A percentile compares a stretch with the other conserved stretches of the same genome.
Conservation (phyloP, 2,888 invertebrate species). For the Athripsodes cinereus region DNA sequence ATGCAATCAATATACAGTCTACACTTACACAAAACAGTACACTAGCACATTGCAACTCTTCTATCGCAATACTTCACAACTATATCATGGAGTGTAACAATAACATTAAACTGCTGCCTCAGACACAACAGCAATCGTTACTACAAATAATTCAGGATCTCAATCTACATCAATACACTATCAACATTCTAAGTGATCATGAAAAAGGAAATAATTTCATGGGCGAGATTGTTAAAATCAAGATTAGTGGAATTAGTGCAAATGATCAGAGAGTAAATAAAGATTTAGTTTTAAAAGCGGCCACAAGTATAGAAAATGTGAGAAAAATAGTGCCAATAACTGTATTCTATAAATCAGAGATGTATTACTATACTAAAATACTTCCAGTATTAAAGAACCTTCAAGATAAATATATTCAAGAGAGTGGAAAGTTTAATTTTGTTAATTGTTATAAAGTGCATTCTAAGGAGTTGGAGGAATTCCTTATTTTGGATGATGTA, state of each 20-base stretch:
- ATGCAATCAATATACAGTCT: too few relatives aligned
- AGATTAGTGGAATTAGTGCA: conserved; percentile 8
- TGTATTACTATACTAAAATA: conserved; percentile 7
- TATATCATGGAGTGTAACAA: background rate
- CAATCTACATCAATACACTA: background rate
- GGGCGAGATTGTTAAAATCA: conserved; percentile 9
- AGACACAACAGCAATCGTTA: background rate
- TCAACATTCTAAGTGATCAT: background rate
- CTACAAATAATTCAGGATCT: background rate
- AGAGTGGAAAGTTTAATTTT: conserved; percentile 2
- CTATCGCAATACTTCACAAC: too few relatives aligned
- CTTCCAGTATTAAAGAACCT: conserved; percentile 4
- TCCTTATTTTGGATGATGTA: conserved; percentile 27
- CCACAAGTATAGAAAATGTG: background rate
- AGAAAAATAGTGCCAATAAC: conserved; percentile 4
- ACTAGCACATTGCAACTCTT: too few relatives aligned
- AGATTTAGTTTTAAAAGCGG: conserved; percentile 11
- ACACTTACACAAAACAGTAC: too few relatives aligned
- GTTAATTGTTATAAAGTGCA: conserved; percentile 8
- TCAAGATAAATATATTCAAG: conserved; percentile 1
- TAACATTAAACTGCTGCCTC: background rate
- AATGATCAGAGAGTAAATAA: background rate
- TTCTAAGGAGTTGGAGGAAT: conserved; percentile 24
- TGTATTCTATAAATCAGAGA: conserved; percentile 5
- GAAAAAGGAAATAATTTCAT: conserved; percentile 15